Percentiles rank a stretch among this genome's conserved stretches.
Conservation (phyloP, 2,797 vertebrate species). For the Xyrichtys novacula region DNA sequence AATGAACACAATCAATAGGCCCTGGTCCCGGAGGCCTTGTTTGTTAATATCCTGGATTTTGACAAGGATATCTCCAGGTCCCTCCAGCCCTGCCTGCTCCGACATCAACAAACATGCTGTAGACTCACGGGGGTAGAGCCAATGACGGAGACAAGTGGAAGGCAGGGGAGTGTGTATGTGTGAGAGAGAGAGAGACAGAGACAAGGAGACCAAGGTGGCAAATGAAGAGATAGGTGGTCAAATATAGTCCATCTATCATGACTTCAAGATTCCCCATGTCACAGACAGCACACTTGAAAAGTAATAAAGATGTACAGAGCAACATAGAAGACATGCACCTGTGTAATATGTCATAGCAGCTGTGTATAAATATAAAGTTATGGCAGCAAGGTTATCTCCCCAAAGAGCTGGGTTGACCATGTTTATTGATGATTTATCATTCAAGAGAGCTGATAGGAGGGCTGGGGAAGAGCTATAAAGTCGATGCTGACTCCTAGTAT, state of each 20-base stretch:
- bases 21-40: slow-evolving; percentile 35
- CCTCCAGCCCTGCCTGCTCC: slow-evolving; percentile 21
- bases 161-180: neutral
- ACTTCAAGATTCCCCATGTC: slow-evolving; percentile 21
- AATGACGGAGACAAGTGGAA: slow-evolving; percentile 8
- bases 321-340: slow-evolving; percentile 11
- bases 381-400: slow-evolving; percentile 45
- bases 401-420: slow-evolving; percentile 30
- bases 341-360: slow-evolving; percentile 51
- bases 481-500: slow-evolving; percentile 55
- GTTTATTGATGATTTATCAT: slow-evolving; percentile 70
- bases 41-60: slow-evolving; percentile 63
- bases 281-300: slow-evolving; percentile 14
- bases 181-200: neutral
- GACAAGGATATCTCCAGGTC: slow-evolving; percentile 33
- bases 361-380: slow-evolving; percentile 62
- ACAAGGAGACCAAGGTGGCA: slow-evolving; percentile 19
- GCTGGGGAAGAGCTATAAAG: slow-evolving; percentile 55
- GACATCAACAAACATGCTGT: slow-evolving; percentile 36
- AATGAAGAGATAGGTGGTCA: slow-evolving; percentile 46
- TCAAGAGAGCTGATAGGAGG: slow-evolving; percentile 53
- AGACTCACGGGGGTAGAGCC: slow-evolving; percentile 6
- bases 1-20: slow-evolving; percentile 53
- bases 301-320: slow-evolving; percentile 50
- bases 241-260: slow-evolving; percentile 50